Conservation (phyloP, 2,888 invertebrate species). For the Pachydiplax longipennis region DNA sequence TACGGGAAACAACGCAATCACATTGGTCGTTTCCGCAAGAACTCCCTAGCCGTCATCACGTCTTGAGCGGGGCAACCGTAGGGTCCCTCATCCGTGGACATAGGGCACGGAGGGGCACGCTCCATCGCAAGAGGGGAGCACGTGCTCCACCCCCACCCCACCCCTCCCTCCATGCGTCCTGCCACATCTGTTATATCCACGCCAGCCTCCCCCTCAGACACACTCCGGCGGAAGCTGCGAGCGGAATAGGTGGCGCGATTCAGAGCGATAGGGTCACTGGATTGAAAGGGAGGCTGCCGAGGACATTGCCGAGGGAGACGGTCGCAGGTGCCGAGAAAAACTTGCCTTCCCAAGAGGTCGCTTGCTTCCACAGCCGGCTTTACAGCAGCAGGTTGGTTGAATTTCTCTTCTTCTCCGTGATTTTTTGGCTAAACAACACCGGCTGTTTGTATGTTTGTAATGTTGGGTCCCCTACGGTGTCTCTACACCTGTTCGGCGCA, state of each 20-base stretch:
- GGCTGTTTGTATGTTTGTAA: no score
- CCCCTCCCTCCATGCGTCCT: not conserved
- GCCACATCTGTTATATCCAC: constrained; percentile 7
- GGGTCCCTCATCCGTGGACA: not conserved
- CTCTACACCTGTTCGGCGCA: no score
- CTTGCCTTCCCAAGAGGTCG: not conserved
- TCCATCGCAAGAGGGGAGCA: not conserved
- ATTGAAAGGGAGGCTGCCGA: not conserved
- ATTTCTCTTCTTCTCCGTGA: no score
- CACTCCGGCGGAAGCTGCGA: constrained; percentile 20
- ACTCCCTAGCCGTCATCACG: not conserved
- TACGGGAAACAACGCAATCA: not conserved
- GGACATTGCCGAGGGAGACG: not conserved
- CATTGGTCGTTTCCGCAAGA: not conserved
- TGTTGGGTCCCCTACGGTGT: no score
- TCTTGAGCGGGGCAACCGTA: not conserved
- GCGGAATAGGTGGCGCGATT: not conserved
- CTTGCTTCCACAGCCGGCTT: not conserved
- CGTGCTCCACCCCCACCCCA: not conserved
- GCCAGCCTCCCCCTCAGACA: not conserved
- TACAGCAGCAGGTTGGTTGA: no score
- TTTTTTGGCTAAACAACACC: no score
- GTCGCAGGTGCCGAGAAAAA: not conserved
- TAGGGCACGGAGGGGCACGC: not conserved
- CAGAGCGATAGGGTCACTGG: not conserved